Evolutionary conservation across 2,888 invertebrate genomes (phyloP), one percentile per base, ranked within the genome.

Genomic region (Cotesia congregata): DNA sequence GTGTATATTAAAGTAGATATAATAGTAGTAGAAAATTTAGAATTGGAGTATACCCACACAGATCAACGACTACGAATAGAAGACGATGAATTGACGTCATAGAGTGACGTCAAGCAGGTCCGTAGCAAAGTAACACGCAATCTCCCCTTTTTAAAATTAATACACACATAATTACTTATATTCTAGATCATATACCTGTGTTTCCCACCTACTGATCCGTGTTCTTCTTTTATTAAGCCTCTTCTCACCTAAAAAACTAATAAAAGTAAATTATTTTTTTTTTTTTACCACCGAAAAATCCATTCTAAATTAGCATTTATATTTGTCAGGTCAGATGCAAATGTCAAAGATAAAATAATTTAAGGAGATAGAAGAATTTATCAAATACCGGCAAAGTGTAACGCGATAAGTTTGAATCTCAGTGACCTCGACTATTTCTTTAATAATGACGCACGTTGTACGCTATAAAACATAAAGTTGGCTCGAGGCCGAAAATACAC

Each of bases 71-170:
- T 20, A 38, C 30, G 67, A 60, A 73, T 62, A 68, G 64, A 61
- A 61, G 41, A 12, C 65, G 67, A 74, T 69, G 84, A 83, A 86
- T 87, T 87, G 87, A 87, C 87, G 87, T 87, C 87, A 87, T 85
- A 82, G 77, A 68, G 83, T 86, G 87, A 87, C 87, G 87, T 87
- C 87, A 87, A 87, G 81, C 87, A 87, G 86, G 84, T 79, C 81
- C 85, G 87, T 87, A 82, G 64, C 65, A 73, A 64, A 79, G 81
- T 80, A 74, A 77, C 12, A 50, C 50, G 15, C 69, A 68, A 61
- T 75, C 77, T 81, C 78, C 82, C 83, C 83, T 59, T 67, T 41
- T 65, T 70, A 50, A 69, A 50, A 15, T 68, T 38, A 38, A 68
- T 20, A 62, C 64, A 64, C 64, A 15, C 39, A 39, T 62, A 62